These are phyloP conservation scores for Acanthacorydalis orientalis DNA, from an alignment of 2,888 invertebrate genomes.

Conservation along the genomic window DNA sequence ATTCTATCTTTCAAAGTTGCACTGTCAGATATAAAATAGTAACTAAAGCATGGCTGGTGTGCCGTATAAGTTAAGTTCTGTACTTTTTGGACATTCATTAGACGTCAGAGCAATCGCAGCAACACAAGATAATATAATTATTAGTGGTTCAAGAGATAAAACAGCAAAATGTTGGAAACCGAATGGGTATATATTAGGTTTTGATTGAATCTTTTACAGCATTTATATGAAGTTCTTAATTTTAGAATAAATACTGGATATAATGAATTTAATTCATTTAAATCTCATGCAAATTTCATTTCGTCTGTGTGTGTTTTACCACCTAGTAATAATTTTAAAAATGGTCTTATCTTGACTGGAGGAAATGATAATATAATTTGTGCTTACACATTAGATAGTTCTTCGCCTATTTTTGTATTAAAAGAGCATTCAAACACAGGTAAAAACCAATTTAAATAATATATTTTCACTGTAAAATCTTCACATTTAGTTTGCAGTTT, in stretches of 20 bases:
- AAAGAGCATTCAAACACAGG: conserved; percentile 66
- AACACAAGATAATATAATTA: conserved; percentile 48
- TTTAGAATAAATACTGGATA: conserved; percentile 42
- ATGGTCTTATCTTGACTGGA: conserved; percentile 71
- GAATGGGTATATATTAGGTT: conserved; percentile 35
- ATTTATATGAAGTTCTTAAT: conserved; percentile 10
- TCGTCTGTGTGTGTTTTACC: conserved; percentile 63
- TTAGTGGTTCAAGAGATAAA: conserved; percentile 80
- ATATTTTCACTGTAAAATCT: background rate
- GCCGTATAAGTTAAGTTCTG: conserved; percentile 60
- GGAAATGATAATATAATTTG: conserved; percentile 77
- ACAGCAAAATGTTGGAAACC: conserved; percentile 77
- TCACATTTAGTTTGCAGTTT: conserved; percentile 30
- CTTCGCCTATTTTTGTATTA: conserved; percentile 47
- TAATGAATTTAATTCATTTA: conserved; percentile 46
- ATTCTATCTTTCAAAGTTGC: no score
- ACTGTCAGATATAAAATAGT: background rate
- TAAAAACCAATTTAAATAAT: conserved; percentile 13
- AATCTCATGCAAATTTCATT: conserved; percentile 75
- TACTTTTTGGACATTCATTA: conserved; percentile 61
- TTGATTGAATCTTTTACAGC: conserved; percentile 8
- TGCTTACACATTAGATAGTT: conserved; percentile 56
- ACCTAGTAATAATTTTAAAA: conserved; percentile 48
- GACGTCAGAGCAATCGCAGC: conserved; percentile 68
- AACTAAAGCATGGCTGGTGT: conserved; percentile 3